These are phyloP conservation scores for Colletes collaris DNA, from an alignment of 2,888 invertebrate genomes.

Conservation along the genomic window DNA sequence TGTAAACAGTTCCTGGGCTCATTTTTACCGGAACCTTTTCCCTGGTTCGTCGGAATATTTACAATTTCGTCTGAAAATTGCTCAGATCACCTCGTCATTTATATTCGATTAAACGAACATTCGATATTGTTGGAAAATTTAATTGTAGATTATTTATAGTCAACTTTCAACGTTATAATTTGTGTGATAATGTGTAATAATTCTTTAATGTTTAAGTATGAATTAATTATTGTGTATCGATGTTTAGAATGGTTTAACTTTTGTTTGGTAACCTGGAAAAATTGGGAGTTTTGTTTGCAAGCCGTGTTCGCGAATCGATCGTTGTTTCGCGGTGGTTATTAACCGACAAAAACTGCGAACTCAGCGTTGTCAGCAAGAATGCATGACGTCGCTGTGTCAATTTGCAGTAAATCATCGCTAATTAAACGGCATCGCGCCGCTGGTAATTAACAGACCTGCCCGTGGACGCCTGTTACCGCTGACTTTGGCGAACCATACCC, in stretches of 20 bases:
- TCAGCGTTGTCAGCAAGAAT: conserved; percentile 31
- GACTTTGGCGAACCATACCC: conserved; percentile 22
- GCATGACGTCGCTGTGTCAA: conserved; percentile 30
- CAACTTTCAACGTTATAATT: no score
- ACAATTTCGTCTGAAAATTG: neutral
- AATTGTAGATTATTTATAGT: no score
- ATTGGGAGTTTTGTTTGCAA: no score
- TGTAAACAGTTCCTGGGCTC: neutral
- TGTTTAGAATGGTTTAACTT: no score
- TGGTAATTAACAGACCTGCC: conserved; percentile 44
- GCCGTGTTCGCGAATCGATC: neutral
- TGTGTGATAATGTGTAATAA: no score
- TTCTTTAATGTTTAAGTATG: no score
- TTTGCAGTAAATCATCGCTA: conserved; percentile 62
- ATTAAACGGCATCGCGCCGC: conserved; percentile 46
- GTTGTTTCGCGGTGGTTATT: conserved; percentile 7
- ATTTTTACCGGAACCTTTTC: neutral
- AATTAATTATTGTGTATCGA: no score
- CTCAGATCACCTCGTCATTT: neutral
- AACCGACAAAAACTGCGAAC: conserved; percentile 1
- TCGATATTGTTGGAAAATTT: no score
- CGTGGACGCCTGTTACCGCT: conserved; percentile 9
- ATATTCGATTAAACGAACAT: no score
- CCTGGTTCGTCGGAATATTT: neutral
- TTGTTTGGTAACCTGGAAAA: no score